Evolutionary conservation across 2,888 invertebrate genomes (phyloP), one percentile per base, ranked within the genome.

Genomic region (Melitaea athalia): DNA sequence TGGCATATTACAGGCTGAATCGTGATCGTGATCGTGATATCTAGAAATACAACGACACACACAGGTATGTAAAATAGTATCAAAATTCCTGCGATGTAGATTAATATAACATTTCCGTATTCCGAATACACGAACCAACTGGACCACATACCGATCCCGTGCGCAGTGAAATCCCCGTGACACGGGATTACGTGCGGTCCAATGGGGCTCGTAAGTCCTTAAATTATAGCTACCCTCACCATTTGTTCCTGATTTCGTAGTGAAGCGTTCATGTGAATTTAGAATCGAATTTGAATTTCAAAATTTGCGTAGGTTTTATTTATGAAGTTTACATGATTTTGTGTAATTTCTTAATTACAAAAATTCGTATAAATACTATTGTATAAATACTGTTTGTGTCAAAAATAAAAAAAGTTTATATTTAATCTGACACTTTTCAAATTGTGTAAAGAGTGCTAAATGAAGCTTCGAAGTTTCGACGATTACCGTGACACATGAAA

Each of bases 171-270:
- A 70, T 47, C 61, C 66, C 61, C 63, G 53, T 55, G 59, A 63
- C 57, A 68, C 42, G 11, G 64, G 68, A 64, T 72, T 68, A 70
- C 61, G 59, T 72, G 59, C 65, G 70, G 63, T 66, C 63, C 52
- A 69, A 68, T 45, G 53, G 38, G 53, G 59, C 50, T 64, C 17
- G 63, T 63, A 63, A 70, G 67, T 63, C 55, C 45, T 62, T 60
- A 55, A 68, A 59, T 67, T 72, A 72, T 63, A 5, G 52, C 59
- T 53, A 45, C 63, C 47, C 45, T 31, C 53, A 52, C 45, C 49
- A 59, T 63, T 69, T 55, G 69, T 70, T 63, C 63, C 67, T 68
- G 47, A 67, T 33, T 47, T 66, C 47, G 5, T 12, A 47, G 33
- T 15, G 31, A 53, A 45, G 60, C 11, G 12, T 12, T 47, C 15